These are phyloP conservation scores for Apis dorsata DNA, from an alignment of 1,140 invertebrate genomes.

Conservation along the genomic window DNA sequence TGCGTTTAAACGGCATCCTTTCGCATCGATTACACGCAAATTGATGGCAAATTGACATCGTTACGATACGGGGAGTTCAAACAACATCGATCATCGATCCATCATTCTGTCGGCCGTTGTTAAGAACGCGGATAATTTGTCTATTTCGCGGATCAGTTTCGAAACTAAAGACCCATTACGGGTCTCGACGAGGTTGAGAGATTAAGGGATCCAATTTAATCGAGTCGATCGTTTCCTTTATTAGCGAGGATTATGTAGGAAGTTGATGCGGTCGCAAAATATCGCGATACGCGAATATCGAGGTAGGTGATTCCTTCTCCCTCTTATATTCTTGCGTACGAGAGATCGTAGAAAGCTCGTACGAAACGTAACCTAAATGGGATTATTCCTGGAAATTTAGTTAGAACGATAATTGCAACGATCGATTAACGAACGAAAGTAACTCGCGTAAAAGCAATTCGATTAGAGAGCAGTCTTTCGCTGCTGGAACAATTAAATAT, in stretches of 20 bases:
- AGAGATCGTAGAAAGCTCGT: too few species aligned
- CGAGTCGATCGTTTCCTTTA: not conserved
- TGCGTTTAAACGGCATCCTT: conserved; percentile 4
- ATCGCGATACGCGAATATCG: not conserved
- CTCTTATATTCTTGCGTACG: too few species aligned
- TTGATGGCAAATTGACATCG: conserved; percentile 49
- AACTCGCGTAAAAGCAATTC: too few species aligned
- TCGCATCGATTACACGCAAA: conserved; percentile 37
- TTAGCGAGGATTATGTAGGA: not conserved
- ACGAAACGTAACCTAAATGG: too few species aligned
- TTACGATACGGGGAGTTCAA: conserved; percentile 28
- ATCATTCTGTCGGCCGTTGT: conserved; percentile 38
- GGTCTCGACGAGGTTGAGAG: conserved; percentile 26
- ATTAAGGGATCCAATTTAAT: conserved; percentile 29
- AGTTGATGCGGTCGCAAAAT: not conserved
- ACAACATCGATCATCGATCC: conserved; percentile 44
- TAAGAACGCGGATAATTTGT: conserved; percentile 38
- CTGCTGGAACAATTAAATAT: too few species aligned
- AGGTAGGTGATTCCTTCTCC: not conserved
- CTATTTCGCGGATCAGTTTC: conserved; percentile 17
- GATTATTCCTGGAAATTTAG: too few species aligned
- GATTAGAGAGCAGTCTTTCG: not conserved
- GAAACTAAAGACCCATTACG: conserved; percentile 5
- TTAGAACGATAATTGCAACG: not conserved
- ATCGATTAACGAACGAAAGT: too few species aligned